Percentiles rank a stretch among this genome's conserved stretches.
Evolutionary conservation across 2,113 vertebrate genomes (phyloP).

Genomic region (Excalfactoria chinensis): DNA sequence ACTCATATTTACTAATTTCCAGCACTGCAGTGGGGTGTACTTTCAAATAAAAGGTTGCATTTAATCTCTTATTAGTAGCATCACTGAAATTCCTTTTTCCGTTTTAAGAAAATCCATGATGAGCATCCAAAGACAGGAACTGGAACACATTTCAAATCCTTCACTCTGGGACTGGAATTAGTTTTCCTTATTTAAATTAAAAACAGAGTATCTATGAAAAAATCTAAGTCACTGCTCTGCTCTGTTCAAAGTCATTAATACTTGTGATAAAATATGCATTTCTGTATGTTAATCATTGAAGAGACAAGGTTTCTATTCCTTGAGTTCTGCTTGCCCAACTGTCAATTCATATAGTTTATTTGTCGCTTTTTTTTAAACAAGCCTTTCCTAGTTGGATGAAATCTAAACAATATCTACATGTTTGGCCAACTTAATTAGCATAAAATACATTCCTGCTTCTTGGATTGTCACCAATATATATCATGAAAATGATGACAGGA

Average conservation of each 20-base stretch:
- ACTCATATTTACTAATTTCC: neutral
- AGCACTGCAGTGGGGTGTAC: neutral
- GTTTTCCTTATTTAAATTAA: neutral
- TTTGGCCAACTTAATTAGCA: neutral
- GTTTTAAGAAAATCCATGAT: neutral
- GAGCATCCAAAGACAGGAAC: neutral
- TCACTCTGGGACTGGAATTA: neutral
- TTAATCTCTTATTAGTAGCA: neutral
- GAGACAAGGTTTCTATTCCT: neutral
- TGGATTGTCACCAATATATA: neutral
- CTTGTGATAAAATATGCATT: neutral
- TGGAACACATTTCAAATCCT: neutral
- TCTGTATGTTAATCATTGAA: neutral
- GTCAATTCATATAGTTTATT: neutral
- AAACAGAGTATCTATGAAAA: neutral
- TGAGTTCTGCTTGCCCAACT: neutral
- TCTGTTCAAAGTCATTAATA: neutral
- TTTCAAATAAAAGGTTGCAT: neutral
- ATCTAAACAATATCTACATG: neutral
- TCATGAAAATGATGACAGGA: neutral
- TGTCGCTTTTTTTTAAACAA: neutral
- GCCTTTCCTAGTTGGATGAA: neutral
- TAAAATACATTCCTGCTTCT: neutral
- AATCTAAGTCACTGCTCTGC: neutral
- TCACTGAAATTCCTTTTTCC: neutral